Conservation (phyloP, 2,113 vertebrate species). For the Onychorhynchus coronatus region DNA sequence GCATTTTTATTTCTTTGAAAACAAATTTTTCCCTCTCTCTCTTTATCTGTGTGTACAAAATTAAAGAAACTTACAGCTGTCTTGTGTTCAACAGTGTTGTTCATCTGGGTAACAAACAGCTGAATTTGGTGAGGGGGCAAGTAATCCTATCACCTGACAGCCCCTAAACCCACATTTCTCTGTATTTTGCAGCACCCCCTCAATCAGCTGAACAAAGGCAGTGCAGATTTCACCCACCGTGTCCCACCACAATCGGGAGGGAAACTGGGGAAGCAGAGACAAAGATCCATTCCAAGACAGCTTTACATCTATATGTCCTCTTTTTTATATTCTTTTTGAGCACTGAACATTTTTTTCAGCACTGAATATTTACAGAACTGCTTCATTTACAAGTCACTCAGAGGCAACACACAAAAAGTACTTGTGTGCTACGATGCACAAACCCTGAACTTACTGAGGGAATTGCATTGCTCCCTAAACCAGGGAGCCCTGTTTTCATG, state of each 20-base stretch:
- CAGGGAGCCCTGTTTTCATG: not conserved
- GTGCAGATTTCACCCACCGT: not conserved
- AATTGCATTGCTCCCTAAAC: accelerated
- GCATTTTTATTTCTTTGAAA: not conserved
- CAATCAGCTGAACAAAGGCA: not conserved
- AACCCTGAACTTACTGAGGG: accelerated
- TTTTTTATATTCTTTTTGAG: not conserved
- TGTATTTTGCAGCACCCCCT: not conserved
- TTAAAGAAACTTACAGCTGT: not conserved
- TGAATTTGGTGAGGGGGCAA: not conserved
- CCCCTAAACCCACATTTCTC: not conserved
- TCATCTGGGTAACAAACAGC: not conserved
- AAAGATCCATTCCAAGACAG: not conserved
- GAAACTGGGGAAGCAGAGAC: not conserved
- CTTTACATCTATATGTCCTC: accelerated
- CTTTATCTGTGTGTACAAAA: not conserved
- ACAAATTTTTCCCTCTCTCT: not conserved
- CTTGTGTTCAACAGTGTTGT: accelerated
- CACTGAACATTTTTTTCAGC: no score
- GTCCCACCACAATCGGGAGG: accelerated
- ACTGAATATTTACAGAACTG: not conserved
- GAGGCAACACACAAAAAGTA: not conserved
- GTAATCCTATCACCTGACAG: not conserved
- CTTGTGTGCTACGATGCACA: not conserved
- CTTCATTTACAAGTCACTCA: not conserved